Evolutionary conservation across 2,888 invertebrate species (phyloP).

Genomic region (Dicyrtoma fusca): DNA sequence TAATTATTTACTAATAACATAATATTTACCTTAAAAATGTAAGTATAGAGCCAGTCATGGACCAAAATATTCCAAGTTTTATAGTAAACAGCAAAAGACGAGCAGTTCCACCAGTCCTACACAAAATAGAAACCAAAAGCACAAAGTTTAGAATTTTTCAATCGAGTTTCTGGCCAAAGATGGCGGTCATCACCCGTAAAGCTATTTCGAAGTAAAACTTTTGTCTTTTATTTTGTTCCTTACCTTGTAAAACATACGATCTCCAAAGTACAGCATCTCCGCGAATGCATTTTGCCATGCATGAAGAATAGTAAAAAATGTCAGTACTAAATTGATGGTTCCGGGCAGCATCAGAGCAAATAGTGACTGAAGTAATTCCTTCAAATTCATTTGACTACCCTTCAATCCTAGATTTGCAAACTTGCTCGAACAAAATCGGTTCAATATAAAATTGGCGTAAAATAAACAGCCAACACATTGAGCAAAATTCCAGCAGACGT

Average conservation of each 20-base stretch:
- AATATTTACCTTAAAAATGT: slow-evolving; percentile 76
- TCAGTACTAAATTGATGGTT: slow-evolving; percentile 70
- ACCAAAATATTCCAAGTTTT: slow-evolving; percentile 96
- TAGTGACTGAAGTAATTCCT: slow-evolving; percentile 46
- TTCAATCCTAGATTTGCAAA: slow-evolving; percentile 50
- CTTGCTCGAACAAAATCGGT: slow-evolving; percentile 66
- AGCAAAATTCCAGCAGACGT: slow-evolving; percentile 70
- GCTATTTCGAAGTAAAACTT: no score
- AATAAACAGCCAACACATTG: slow-evolving; percentile 82
- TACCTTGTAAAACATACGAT: slow-evolving; percentile 79
- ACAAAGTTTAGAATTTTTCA: not conserved
- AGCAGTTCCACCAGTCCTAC: slow-evolving; percentile 93
- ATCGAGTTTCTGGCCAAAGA: not conserved
- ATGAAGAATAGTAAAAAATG: slow-evolving; percentile 86
- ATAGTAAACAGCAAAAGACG: slow-evolving; percentile 79
- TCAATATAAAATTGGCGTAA: slow-evolving; percentile 78
- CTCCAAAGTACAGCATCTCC: slow-evolving; percentile 84
- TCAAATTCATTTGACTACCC: slow-evolving; percentile 48
- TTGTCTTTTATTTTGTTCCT: no score
- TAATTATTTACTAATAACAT: slow-evolving; percentile 41
- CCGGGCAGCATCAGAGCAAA: slow-evolving; percentile 77
- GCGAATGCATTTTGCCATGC: slow-evolving; percentile 90
- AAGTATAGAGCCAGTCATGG: slow-evolving; percentile 90
- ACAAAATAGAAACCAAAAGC: slow-evolving; percentile 32
- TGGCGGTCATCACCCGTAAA: not conserved